Evolutionary conservation across 2,888 invertebrate species (phyloP), one percentile per base, ranked within the genome.

Genomic region (Erannis defoliaria): DNA sequence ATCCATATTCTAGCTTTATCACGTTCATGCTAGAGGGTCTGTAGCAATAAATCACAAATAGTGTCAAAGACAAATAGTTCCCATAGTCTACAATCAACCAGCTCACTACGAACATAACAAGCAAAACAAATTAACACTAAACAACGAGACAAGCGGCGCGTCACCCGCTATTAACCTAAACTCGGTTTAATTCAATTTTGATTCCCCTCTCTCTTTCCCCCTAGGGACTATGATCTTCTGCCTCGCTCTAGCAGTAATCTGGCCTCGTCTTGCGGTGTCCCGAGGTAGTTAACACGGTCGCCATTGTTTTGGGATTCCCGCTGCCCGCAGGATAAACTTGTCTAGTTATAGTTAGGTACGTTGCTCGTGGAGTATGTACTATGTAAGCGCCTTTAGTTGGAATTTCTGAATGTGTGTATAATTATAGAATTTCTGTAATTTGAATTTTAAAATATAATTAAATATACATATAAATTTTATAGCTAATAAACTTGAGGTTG

Each of bases 161-260:
- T 65, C 65, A 68, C 69, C 53, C 67, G 71, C 82, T 78, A 82
- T 84, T 84, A 82, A 79, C 80, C 82, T 80, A 70, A 69, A 69
- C 69, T 70, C 74, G 68, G 48, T 81, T 78, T 79, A 82, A 85
- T 84, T 84, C 84, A 85, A 85, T 85, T 84, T 83, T 81, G 74
- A 75, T 67, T 42, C 21, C 58, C 49, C 54, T 65, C 35, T 74
- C 75, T 50, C 67, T 55, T 50, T 77, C 72, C 21, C 26, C 56
- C 2, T 19, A n/a, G n/a, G 9, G 23, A 6, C 2, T 48, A 18
- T 26, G 4, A 1, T 19, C 0, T 9, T 21, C 21, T 40, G 40
- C 48, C 62, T 53, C 48, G 33, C n/a, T 62, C 56, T 57, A 54
- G 55, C 67, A 65, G 77, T 81, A 81, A 81, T 81, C 77, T 75